These are phyloP conservation scores for Esox lucius DNA, from an alignment of 2,797 vertebrate species.

Conservation along the genomic window DNA sequence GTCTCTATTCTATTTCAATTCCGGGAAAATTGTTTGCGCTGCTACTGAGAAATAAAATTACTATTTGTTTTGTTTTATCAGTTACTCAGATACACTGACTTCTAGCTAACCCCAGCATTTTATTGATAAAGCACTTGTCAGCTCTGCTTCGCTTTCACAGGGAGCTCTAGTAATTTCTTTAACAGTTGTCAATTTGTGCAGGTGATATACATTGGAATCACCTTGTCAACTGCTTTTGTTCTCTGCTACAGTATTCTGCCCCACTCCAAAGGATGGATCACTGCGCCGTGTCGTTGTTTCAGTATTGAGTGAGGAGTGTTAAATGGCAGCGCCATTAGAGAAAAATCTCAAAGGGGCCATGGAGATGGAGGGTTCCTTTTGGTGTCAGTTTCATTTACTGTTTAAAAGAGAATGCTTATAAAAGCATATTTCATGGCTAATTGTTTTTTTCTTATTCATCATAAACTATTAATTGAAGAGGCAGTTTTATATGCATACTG, in stretches of 20 bases:
- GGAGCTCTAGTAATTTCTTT: constrained; percentile 37
- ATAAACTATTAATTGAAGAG: neutral
- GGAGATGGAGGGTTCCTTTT: constrained; percentile 19
- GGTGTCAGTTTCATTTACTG: constrained; percentile 16
- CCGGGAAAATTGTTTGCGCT: neutral
- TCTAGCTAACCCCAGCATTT: constrained; percentile 27
- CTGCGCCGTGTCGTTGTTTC: constrained; percentile 5
- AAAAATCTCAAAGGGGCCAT: constrained; percentile 17
- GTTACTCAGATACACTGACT: constrained; percentile 37
- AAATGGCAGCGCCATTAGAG: constrained; percentile 19
- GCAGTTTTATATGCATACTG: neutral
- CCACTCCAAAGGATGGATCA: neutral
- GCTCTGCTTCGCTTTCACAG: constrained; percentile 22
- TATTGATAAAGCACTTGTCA: constrained; percentile 48
- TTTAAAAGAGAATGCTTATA: constrained; percentile 5
- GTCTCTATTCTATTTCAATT: neutral
- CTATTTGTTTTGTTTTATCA: constrained; percentile 21
- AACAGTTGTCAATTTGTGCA: constrained; percentile 47
- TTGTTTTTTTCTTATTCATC: neutral
- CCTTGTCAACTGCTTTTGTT: constrained; percentile 6
- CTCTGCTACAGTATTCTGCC: neutral
- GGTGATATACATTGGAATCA: constrained; percentile 39
- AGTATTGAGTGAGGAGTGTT: constrained; percentile 12
- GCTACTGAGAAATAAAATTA: constrained; percentile 7
- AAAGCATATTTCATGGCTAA: constrained; percentile 2